These are phyloP conservation scores for Sympetrum striolatum DNA, from an alignment of 2,888 invertebrate genomes.

Conservation along the genomic window DNA sequence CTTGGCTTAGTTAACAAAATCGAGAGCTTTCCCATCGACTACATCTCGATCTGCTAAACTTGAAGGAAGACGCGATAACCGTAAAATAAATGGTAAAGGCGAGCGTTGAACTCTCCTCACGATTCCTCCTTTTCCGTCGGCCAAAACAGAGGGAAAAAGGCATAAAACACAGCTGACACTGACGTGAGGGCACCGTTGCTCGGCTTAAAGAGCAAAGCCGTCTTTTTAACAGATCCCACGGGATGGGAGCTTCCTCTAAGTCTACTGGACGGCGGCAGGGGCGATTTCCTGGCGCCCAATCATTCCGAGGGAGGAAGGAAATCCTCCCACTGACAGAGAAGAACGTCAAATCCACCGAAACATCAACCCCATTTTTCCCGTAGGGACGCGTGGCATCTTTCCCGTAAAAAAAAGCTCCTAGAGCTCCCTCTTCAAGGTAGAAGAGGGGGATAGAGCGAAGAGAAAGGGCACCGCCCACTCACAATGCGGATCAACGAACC, in stretches of 20 bases:
- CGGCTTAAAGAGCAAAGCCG: background rate
- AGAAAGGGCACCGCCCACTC: slow-evolving; percentile 16
- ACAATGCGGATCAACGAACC: slow-evolving; percentile 28
- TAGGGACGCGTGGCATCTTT: background rate
- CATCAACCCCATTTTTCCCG: slow-evolving; percentile 16
- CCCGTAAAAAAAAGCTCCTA: background rate
- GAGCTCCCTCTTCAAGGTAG: background rate
- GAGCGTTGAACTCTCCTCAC: slow-evolving; percentile 12
- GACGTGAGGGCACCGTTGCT: slow-evolving; percentile 19
- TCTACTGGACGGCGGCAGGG: background rate
- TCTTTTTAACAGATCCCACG: background rate
- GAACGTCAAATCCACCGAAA: background rate
- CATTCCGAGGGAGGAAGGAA: background rate
- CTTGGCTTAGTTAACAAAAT: background rate
- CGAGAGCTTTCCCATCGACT: background rate
- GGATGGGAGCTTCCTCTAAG: background rate
- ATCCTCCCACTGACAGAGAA: background rate
- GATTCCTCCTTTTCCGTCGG: background rate
- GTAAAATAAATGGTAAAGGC: background rate
- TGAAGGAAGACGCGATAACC: background rate
- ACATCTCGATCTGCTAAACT: background rate
- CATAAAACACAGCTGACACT: background rate
- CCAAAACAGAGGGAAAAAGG: background rate
- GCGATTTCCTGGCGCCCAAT: background rate
- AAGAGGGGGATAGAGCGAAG: background rate